Percentiles rank a stretch among this genome's conserved stretches.
Evolutionary conservation across 2,797 vertebrate species (phyloP).

Genomic region (Delichon dasypus): DNA sequence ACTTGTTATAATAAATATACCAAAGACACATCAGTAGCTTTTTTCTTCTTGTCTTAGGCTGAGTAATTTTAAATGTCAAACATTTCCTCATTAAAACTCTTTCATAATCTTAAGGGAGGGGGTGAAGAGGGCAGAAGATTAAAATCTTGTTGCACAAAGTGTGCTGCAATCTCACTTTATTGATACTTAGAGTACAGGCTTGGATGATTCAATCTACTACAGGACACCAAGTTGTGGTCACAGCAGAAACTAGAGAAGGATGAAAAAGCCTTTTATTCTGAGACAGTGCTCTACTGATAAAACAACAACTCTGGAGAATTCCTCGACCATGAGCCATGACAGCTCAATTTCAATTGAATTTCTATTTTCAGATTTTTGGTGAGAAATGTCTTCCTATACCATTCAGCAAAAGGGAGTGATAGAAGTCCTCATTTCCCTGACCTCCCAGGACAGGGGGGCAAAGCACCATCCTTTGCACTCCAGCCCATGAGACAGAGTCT

Average conservation of each 20-base stretch:
- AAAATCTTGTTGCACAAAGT: not conserved
- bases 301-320: not conserved
- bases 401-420: not conserved
- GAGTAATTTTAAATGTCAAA: not conserved
- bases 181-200: not conserved
- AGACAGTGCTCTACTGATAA: not conserved
- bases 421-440: not conserved
- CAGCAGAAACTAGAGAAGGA: not conserved
- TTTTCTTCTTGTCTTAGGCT: not conserved
- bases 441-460: not conserved
- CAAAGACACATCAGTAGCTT: not conserved
- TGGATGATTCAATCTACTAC: not conserved
- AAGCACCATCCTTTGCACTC: not conserved
- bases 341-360: not conserved
- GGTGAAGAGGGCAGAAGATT: not conserved
- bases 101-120: not conserved
- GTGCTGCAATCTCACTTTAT: not conserved
- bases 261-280: not conserved
- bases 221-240: not conserved
- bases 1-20: not conserved
- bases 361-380: not conserved
- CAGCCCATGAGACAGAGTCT: rapidly evolving
- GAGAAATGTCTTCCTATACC: not conserved
- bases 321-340: not conserved
- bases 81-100: not conserved